Evolutionary conservation across 2,113 vertebrate genomes (phyloP).

Genomic region (Gavia stellata): DNA sequence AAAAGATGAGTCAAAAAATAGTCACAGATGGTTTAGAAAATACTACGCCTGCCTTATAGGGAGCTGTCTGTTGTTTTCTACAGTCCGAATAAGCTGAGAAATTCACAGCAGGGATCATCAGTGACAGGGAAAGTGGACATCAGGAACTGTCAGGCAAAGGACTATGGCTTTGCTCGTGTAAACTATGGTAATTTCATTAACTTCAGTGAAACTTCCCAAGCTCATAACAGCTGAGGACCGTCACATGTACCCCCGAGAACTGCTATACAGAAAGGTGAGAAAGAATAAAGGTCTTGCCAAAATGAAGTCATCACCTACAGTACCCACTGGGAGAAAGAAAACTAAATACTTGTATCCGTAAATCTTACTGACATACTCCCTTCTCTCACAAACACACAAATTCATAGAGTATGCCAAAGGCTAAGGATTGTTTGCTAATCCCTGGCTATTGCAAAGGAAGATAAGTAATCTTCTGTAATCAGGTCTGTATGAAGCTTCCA

Average conservation of each 20-base stretch:
- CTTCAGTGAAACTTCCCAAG: background rate
- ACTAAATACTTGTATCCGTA: background rate
- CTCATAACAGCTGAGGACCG: background rate
- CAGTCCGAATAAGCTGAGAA: background rate
- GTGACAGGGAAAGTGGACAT: background rate
- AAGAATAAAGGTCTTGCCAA: background rate
- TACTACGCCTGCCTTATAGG: background rate
- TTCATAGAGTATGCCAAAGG: background rate
- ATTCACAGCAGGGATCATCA: background rate
- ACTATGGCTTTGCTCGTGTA: background rate
- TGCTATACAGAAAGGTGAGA: background rate
- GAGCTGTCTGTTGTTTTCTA: background rate
- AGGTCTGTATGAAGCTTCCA: background rate
- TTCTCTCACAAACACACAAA: background rate
- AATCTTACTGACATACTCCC: background rate
- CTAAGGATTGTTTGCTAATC: background rate
- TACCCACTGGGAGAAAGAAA: background rate
- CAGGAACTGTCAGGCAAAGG: background rate
- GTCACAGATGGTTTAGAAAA: constrained; percentile 22
- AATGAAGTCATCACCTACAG: background rate
- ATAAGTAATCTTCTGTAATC: constrained; percentile 31
- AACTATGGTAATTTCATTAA: background rate
- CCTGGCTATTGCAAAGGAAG: background rate
- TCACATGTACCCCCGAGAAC: background rate
- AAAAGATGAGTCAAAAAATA: constrained; percentile 30